Evolutionary conservation across 2,113 vertebrate species (phyloP).

Genomic region (Cyanocitta stelleri): DNA sequence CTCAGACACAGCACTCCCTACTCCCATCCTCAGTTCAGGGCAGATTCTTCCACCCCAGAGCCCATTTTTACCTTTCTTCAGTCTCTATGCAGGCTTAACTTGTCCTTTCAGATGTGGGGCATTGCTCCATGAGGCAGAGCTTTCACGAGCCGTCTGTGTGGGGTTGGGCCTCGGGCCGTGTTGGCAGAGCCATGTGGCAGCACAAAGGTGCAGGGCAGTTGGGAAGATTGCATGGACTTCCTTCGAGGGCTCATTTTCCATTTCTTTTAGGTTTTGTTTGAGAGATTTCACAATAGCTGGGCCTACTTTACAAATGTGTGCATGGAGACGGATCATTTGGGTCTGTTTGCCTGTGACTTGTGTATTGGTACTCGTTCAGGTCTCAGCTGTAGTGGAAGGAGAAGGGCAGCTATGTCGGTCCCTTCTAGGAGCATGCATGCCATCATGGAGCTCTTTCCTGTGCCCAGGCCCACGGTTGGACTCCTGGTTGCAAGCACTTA

Average conservation of each 20-base stretch:
- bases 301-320: not conserved
- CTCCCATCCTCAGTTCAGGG: not conserved
- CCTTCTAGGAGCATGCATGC: not conserved
- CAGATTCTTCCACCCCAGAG: not conserved
- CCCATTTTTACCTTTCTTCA: not conserved
- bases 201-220: not conserved
- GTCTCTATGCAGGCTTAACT: accelerated
- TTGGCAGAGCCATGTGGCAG: not conserved
- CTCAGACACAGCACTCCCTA: not conserved
- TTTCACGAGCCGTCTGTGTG: accelerated
- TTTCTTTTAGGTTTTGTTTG: not conserved
- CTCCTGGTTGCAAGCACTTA: not conserved
- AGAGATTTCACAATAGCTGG: not conserved
- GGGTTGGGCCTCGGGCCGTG: accelerated
- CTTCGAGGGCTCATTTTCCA: not conserved
- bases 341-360: not conserved
- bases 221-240: not conserved
- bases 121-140: not conserved
- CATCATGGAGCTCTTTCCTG: not conserved
- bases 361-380: accelerated
- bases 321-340: accelerated
- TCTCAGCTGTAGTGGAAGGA: not conserved
- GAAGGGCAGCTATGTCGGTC: not conserved
- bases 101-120: not conserved
- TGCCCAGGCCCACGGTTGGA: not conserved